A percentile compares a stretch with the other conserved stretches of the same genome.
These are phyloP conservation scores for Botia almorhae DNA, from an alignment of 2,797 vertebrate genomes.

Conservation along the genomic window DNA sequence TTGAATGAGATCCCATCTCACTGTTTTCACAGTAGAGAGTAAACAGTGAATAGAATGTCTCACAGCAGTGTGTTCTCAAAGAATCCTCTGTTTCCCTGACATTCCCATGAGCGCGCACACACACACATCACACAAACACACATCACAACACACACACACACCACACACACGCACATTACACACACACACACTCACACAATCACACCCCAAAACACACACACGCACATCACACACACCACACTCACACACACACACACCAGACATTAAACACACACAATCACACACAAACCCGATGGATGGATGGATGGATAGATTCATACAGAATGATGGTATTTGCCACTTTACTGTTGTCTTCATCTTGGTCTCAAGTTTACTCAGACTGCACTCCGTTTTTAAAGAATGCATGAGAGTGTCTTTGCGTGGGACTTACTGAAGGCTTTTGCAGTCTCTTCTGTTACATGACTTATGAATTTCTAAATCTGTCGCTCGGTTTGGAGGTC, in stretches of 20 bases:
- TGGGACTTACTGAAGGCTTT: neutral
- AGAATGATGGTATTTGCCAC: neutral
- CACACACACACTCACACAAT: too few species aligned
- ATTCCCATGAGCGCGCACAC: constrained; percentile 69
- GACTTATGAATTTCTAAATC: neutral
- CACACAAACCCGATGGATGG: neutral
- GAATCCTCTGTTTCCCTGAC: constrained; percentile 82
- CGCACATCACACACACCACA: too few species aligned
- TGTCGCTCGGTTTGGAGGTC: neutral
- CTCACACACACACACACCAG: too few species aligned
- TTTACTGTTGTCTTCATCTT: neutral
- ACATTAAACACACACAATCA: neutral
- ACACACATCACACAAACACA: constrained; percentile 53
- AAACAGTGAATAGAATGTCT: constrained; percentile 54
- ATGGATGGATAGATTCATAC: neutral
- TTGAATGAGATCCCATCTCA: constrained; percentile 78
- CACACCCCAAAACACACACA: too few species aligned
- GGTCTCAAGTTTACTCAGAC: neutral
- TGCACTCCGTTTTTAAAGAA: neutral
- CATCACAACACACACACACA: constrained; percentile 35
- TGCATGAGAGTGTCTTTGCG: neutral
- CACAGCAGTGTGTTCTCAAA: constrained; percentile 78
- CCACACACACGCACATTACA: constrained; percentile 8
- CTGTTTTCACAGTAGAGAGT: constrained; percentile 83
- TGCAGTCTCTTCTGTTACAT: constrained; percentile 3